Conservation (phyloP, 2,113 vertebrate species). For the Chaetura pelagica region DNA sequence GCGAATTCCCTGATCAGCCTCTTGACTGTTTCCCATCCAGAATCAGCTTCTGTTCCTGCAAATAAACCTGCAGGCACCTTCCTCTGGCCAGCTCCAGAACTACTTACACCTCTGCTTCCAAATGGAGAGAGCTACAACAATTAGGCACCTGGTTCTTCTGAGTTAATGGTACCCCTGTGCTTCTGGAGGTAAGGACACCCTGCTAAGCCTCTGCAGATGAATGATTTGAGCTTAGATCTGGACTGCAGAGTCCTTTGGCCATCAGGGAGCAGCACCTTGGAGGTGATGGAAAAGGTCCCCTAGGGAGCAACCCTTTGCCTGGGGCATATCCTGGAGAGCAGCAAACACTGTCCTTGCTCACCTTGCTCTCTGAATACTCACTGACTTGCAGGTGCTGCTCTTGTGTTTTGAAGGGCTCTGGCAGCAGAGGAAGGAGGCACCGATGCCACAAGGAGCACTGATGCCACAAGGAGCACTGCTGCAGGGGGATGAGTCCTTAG, state of each 20-base stretch:
- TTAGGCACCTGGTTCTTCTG: neutral
- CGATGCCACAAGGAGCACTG: neutral
- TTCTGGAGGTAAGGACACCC: neutral
- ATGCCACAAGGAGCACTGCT: neutral
- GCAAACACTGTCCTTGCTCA: neutral
- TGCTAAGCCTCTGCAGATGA: neutral
- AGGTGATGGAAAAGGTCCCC: neutral
- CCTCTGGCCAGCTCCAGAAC: neutral
- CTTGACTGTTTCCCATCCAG: conserved; percentile 5
- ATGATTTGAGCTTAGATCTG: neutral
- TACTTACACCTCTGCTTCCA: neutral
- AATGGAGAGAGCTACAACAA: neutral
- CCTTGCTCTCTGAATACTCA: neutral
- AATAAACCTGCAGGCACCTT: neutral
- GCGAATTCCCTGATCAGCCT: neutral
- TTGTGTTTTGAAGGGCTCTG: neutral
- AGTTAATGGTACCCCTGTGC: neutral
- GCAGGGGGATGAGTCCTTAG: neutral
- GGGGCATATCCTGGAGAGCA: neutral
- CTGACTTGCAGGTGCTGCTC: neutral
- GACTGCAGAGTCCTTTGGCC: neutral
- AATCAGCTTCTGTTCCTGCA: conserved; percentile 2
- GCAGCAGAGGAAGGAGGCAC: neutral
- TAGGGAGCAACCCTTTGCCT: neutral
- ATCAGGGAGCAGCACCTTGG: neutral